Evolutionary conservation across 2,888 invertebrate species (phyloP).

Genomic region (Eristalis tenax): DNA sequence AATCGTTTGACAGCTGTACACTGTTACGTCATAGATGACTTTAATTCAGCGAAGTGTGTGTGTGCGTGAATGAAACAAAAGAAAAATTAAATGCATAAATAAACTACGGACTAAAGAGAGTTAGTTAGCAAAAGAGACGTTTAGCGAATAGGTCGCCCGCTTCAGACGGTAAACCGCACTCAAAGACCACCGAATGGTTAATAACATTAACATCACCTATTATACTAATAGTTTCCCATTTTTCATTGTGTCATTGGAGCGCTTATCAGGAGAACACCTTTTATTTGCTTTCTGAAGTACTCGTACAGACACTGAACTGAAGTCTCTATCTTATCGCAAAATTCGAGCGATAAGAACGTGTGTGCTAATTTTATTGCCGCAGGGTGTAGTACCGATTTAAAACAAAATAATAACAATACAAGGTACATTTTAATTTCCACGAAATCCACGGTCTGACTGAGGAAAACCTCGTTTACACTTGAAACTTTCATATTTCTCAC

Average conservation of each 20-base stretch:
- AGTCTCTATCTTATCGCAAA: slow-evolving; percentile 47
- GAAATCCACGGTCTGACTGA: neutral
- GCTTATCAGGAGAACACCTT: slow-evolving; percentile 61
- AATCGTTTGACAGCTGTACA: slow-evolving; percentile 29
- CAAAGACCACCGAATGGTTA: slow-evolving; percentile 14
- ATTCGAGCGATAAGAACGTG: slow-evolving; percentile 42
- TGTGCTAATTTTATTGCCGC: slow-evolving; percentile 32
- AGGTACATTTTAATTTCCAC: neutral
- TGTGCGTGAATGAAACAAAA: neutral
- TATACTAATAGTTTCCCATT: slow-evolving; percentile 39
- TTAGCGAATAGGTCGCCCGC: neutral
- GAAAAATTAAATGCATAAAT: neutral
- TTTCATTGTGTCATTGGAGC: slow-evolving; percentile 5
- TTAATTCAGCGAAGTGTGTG: neutral
- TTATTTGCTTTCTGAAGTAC: slow-evolving; percentile 31
- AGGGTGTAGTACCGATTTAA: neutral
- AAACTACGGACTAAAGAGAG: slow-evolving; percentile 2
- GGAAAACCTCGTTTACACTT: neutral
- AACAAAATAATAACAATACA: neutral
- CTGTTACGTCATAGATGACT: slow-evolving; percentile 38
- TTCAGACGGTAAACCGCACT: slow-evolving; percentile 4
- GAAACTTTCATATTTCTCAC: neutral
- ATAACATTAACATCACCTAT: slow-evolving; percentile 33
- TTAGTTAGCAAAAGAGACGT: neutral
- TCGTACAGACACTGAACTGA: neutral